phyloP scores from a whole-genome alignment of 1,140 invertebrate genomes.

The Atta texana region DNA sequence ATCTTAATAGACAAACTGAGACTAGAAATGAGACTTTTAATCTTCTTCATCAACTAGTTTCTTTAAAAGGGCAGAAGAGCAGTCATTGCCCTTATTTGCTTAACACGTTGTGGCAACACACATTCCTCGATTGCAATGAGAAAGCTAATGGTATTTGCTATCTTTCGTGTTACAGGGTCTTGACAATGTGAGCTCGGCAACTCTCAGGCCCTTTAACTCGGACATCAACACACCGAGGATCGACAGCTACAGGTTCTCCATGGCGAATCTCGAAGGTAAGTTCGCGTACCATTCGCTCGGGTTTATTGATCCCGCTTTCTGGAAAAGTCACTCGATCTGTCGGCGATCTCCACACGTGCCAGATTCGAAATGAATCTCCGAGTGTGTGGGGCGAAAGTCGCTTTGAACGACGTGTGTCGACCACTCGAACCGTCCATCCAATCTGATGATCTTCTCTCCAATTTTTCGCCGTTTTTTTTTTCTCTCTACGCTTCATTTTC shows the following conservation, averaged over 20 bases:
- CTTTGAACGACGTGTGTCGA: constrained; percentile 46
- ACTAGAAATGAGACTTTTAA: neutral
- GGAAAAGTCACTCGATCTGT: constrained; percentile 43
- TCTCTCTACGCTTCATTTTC: constrained; percentile 17
- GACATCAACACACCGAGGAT: constrained; percentile 91
- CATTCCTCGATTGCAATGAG: neutral
- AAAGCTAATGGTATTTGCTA: neutral
- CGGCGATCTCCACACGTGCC: neutral
- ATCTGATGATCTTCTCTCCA: neutral
- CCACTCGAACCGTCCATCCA: constrained; percentile 11
- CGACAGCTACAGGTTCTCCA: constrained; percentile 95
- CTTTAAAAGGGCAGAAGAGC: neutral
- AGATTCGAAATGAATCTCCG: constrained; percentile 25
- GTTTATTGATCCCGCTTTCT: constrained; percentile 13
- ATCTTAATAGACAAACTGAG: neutral
- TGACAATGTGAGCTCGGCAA: constrained; percentile 88
- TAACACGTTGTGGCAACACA: neutral
- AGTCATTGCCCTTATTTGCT: constrained; percentile 31
- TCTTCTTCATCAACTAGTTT: neutral
- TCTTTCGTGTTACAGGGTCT: constrained; percentile 87
- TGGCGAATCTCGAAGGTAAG: constrained; percentile 95
- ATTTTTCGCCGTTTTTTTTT: constrained; percentile 23
- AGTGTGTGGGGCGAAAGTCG: constrained; percentile 9
- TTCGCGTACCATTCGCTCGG: neutral
- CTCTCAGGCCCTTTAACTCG: constrained; percentile 87